A percentile compares a stretch with the other conserved stretches of the same genome.
Evolutionary conservation across 2,797 vertebrate species (phyloP).

Genomic region (Fringilla coelebs): DNA sequence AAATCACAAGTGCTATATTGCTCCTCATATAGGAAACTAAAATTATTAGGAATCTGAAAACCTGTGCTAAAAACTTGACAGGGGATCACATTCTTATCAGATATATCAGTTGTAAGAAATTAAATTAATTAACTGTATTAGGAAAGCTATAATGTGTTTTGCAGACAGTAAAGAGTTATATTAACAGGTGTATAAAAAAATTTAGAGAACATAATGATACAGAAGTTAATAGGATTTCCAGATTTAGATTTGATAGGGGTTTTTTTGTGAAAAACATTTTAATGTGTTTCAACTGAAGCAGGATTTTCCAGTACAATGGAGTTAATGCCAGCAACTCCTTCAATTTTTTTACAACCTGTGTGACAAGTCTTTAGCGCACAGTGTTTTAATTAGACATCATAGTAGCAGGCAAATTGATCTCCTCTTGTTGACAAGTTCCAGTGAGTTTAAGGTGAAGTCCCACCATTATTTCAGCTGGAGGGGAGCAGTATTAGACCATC

Average conservation of each 20-base stretch:
- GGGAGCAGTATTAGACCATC: neutral
- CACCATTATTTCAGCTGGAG: neutral
- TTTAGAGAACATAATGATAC: neutral
- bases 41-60: neutral
- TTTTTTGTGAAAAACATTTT: neutral
- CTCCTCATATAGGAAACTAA: neutral
- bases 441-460: neutral
- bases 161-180: neutral
- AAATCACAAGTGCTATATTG: neutral
- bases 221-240: neutral
- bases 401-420: conserved; percentile 17
- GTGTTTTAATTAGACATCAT: conserved; percentile 41
- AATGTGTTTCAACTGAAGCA: neutral
- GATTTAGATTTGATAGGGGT: neutral
- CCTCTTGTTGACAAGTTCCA: neutral
- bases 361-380: neutral
- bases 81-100: neutral
- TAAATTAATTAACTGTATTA: neutral
- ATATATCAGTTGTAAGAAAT: neutral
- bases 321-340: conserved; percentile 18
- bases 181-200: neutral
- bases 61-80: neutral
- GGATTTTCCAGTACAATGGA: neutral
- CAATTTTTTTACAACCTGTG: conserved; percentile 17
- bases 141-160: neutral